A percentile compares a stretch with the other conserved stretches of the same genome.
Conservation (phyloP, 2,888 invertebrate genomes). For the Drosophila tripunctata region DNA sequence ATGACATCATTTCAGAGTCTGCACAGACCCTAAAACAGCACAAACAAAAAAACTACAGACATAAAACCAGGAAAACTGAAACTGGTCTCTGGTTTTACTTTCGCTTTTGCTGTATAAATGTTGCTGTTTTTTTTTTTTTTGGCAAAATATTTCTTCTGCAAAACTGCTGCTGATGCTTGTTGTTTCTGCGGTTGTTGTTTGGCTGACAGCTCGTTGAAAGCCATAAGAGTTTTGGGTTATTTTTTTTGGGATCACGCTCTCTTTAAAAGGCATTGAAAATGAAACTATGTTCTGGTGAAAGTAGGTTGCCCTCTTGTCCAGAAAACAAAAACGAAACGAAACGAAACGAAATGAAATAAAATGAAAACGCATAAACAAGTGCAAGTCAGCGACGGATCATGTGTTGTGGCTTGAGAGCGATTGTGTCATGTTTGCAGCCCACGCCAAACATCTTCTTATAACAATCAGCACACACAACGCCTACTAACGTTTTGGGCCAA, state of each 20-base stretch:
- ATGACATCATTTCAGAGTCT: constrained; percentile 72
- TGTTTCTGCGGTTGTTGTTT: constrained; percentile 40
- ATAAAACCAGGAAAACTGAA: constrained; percentile 56
- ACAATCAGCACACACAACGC: constrained; percentile 56
- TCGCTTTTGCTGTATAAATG: constrained; percentile 65
- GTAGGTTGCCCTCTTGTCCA: constrained; percentile 57
- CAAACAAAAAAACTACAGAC: constrained; percentile 2
- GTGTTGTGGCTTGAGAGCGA: constrained; percentile 30
- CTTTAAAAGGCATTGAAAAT: constrained; percentile 66
- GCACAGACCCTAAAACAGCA: constrained; percentile 62
- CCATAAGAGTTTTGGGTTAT: constrained; percentile 29
- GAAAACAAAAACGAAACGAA: constrained; percentile 41
- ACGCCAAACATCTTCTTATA: constrained; percentile 40
- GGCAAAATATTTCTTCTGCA: constrained; percentile 43
- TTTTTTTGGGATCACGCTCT: constrained; percentile 7
- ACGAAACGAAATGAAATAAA: constrained; percentile 12
- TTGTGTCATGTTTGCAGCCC: constrained; percentile 69
- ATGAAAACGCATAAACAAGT: constrained; percentile 70
- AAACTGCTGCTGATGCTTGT: constrained; percentile 43
- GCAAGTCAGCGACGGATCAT: constrained; percentile 48
- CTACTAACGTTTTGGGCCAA: constrained; percentile 47
- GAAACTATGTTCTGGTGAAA: constrained; percentile 77
- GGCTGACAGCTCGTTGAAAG: constrained; percentile 50
- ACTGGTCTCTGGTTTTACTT: constrained; percentile 79
- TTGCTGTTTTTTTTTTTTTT: constrained; percentile 31